These are phyloP conservation scores for Australoheros scitulus DNA, from an alignment of 2,113 vertebrate species.

Conservation along the genomic window DNA sequence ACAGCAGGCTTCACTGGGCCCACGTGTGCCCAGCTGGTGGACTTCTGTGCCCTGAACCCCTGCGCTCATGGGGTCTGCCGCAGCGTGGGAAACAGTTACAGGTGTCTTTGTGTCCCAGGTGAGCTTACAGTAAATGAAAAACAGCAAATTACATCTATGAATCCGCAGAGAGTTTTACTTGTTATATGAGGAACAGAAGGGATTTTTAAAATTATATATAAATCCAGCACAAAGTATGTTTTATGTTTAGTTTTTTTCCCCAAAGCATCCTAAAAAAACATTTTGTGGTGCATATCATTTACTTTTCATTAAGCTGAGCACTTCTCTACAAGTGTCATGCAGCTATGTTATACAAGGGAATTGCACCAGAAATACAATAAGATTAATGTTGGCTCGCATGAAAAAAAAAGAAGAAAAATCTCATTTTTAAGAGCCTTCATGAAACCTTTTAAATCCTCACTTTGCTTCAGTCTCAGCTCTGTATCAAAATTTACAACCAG, in stretches of 20 bases:
- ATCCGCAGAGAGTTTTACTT: background rate
- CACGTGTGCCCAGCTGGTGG: conserved; percentile 89
- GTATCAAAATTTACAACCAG: background rate
- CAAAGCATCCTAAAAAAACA: too few relatives aligned
- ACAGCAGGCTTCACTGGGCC: conserved; percentile 92
- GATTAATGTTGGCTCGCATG: too few relatives aligned
- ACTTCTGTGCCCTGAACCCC: conserved; percentile 96
- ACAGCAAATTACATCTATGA: background rate
- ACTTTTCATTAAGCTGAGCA: too few relatives aligned
- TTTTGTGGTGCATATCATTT: too few relatives aligned
- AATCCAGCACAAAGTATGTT: background rate
- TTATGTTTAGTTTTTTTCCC: too few relatives aligned
- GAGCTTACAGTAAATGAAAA: conserved; percentile 19
- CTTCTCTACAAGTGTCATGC: too few relatives aligned
- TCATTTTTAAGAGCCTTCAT: background rate
- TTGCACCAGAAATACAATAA: background rate
- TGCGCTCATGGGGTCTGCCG: conserved; percentile 95
- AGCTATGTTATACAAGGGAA: too few relatives aligned
- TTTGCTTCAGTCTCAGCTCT: background rate
- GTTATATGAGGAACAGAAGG: background rate
- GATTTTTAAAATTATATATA: background rate
- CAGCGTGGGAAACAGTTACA: conserved; percentile 94
- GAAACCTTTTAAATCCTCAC: background rate
- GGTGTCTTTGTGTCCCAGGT: conserved; percentile 97
- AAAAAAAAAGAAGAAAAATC: too few relatives aligned